A percentile compares a stretch with the other conserved stretches of the same genome.
phyloP scores from a whole-genome alignment of 2,113 vertebrate species.

The Myocastor coypus region DNA sequence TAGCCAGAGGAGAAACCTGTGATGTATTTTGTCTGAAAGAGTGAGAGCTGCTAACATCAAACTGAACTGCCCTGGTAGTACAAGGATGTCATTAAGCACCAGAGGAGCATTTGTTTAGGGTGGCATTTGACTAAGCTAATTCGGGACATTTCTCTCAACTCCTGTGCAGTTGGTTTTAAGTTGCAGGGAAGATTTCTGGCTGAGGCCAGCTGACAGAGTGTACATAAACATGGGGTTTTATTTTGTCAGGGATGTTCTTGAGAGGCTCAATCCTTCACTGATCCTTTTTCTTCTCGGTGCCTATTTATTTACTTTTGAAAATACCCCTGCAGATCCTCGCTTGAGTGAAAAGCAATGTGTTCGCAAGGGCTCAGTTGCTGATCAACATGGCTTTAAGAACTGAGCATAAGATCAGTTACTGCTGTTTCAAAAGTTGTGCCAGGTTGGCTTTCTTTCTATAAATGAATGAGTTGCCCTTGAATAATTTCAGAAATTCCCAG shows the following conservation, averaged over 20 bases:
- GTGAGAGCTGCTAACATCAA: background rate
- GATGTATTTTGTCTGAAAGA: background rate
- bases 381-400: slow-evolving; percentile 41
- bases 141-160: slow-evolving; percentile 75
- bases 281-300: slow-evolving; percentile 61
- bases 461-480: slow-evolving; percentile 55
- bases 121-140: slow-evolving; percentile 77
- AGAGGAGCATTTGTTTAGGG: slow-evolving; percentile 73
- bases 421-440: slow-evolving; percentile 39
- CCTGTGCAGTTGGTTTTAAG: slow-evolving; percentile 70
- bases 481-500: slow-evolving; percentile 50
- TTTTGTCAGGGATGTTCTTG: slow-evolving; percentile 75
- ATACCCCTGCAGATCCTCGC: slow-evolving; percentile 56
- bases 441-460: slow-evolving; percentile 45
- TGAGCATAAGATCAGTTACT: background rate
- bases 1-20: background rate
- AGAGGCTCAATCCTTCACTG: slow-evolving; percentile 67
- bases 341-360: slow-evolving; percentile 70
- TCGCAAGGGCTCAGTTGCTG: background rate
- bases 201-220: slow-evolving; percentile 22
- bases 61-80: background rate
- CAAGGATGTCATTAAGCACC: background rate
- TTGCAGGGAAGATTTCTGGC: slow-evolving; percentile 76
- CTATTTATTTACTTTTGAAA: slow-evolving; percentile 79
- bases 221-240: slow-evolving; percentile 75